Evolutionary conservation across 2,797 vertebrate species (phyloP), one percentile per base, ranked within the genome.

Genomic region (Setipinna tenuifilis): DNA sequence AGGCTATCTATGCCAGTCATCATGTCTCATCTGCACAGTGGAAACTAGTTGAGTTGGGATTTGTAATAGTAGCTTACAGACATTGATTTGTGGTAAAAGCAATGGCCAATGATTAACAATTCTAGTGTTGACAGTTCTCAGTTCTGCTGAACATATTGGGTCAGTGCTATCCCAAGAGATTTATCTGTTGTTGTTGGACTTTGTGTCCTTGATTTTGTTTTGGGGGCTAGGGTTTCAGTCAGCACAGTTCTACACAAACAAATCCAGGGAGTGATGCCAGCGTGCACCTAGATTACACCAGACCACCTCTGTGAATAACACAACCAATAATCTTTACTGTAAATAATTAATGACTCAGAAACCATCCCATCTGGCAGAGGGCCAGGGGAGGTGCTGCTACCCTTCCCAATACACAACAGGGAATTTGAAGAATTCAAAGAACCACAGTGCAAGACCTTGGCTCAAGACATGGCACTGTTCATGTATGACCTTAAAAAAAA

Each of bases 21-120:
- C 71, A 78, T 41, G 71, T 78, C 71, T 78, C 35, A 78, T 9
- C 35, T 21, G 71, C 50, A 21, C 17, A 44, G 17, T 44, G 17
- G 6, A 35, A 35, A 75, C 71, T 44, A 5, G 14, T 1, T 35
- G 62, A 46, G n/a, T 21, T 62, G 41, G 21, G 88, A 90, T 89
- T 87, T 89, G 5, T 84, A 71, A 86, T 84, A 89, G 91, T 83
- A 83, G 50, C 85, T 54, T 23, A 54, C 85, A 87, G 68, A 86
- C 78, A 83, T 46, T 23, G 85, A 78, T 9, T 41, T 78, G 71
- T 44, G 28, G 86, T 87, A 86, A 87, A 82, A 75, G 71, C 12
- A 44, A 12, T 41, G 31, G 28, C 28, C 16, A 75, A 31, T 35
- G 68, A 75, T 75, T 31, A 23, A 65, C 61, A 25, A 25, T 3